phyloP scores from a whole-genome alignment of 2,113 vertebrate genomes.

The Anolis sagrei region DNA sequence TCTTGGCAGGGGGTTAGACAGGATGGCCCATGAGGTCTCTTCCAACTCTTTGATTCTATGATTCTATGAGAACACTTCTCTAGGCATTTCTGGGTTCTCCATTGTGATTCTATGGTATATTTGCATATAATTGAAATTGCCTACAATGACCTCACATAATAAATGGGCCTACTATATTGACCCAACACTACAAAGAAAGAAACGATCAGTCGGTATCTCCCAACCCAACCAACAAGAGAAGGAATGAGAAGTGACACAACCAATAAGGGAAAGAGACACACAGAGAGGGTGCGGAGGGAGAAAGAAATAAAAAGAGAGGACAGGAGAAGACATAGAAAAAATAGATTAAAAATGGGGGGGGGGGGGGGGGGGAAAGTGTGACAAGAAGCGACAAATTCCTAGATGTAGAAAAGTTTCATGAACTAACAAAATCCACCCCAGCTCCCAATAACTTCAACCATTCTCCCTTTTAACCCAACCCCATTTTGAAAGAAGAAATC shows the following conservation, averaged over 20 bases:
- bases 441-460: conserved; percentile 23
- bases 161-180: no score
- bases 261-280: neutral
- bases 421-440: conserved; percentile 53
- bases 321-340: neutral
- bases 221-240: neutral
- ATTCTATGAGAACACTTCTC: no score
- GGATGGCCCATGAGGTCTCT: no score
- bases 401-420: neutral
- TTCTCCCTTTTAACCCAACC: neutral
- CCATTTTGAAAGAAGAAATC: neutral
- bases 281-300: neutral
- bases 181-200: neutral
- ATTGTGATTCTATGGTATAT: no score
- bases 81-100: no score
- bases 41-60: no score
- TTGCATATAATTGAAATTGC: no score
- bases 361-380: neutral
- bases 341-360: no score
- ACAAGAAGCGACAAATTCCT: neutral
- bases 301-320: no score
- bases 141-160: no score
- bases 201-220: neutral
- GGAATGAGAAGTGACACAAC: neutral
- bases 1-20: no score